phyloP scores from a whole-genome alignment of 2,113 vertebrate species.

The Chroicocephalus ridibundus region DNA sequence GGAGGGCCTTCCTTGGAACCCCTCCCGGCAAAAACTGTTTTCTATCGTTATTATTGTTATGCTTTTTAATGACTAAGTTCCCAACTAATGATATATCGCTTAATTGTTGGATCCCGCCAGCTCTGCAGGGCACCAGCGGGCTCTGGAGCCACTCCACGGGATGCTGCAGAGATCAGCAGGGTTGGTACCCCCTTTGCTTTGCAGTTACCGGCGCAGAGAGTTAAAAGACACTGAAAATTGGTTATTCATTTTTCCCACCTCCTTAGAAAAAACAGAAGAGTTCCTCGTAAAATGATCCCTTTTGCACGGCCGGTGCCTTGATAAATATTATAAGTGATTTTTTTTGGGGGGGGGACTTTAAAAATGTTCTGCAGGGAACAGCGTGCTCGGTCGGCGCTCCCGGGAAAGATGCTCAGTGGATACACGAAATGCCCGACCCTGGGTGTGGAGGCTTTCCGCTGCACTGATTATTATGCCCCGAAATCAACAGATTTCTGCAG shows the following conservation, averaged over 20 bases:
- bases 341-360: accelerated
- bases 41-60: neutral
- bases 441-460: neutral
- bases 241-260: neutral
- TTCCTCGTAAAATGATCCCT: neutral
- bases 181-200: neutral
- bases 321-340: neutral
- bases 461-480: neutral
- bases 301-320: neutral
- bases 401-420: neutral
- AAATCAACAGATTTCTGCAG: neutral
- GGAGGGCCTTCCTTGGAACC: neutral
- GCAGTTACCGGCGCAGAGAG: neutral
- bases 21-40: neutral
- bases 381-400: neutral
- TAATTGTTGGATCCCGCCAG: accelerated
- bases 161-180: too few relatives aligned
- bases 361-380: neutral
- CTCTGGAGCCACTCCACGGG: neutral
- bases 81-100: neutral
- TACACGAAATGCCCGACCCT: neutral
- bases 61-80: neutral
- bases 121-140: neutral
- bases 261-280: neutral
- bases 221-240: neutral